Conservation (phyloP, 2,797 vertebrate genomes). For the Enteromius mattozi region DNA sequence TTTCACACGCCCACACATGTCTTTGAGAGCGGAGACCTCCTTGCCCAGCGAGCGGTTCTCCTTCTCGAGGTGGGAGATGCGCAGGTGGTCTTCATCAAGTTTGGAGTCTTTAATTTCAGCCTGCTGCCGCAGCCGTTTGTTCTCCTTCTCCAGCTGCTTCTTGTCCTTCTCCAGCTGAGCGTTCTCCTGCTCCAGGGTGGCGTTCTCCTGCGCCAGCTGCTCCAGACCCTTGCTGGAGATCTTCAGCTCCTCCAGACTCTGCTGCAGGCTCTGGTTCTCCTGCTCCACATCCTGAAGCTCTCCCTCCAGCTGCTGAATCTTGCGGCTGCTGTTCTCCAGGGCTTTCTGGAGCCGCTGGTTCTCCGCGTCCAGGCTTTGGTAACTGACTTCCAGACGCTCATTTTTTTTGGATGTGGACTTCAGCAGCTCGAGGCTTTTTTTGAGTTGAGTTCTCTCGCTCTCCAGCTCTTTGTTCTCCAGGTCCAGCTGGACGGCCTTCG, state of each 20-base stretch:
- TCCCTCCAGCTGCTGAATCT: conserved; percentile 93
- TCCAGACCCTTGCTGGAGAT: conserved; percentile 96
- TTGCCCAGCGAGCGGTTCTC: conserved; percentile 93
- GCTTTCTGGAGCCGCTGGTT: conserved; percentile 97
- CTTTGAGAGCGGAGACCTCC: conserved; percentile 90
- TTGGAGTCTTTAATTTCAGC: conserved; percentile 94
- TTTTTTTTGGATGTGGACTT: conserved; percentile 94
- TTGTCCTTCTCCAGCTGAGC: conserved; percentile 96
- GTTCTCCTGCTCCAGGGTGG: conserved; percentile 91
- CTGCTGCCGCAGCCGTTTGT: conserved; percentile 94
- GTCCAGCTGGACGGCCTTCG: conserved; percentile 90
- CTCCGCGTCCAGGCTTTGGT: conserved; percentile 95
- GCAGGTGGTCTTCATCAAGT: conserved; percentile 90
- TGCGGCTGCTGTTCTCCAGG: conserved; percentile 95
- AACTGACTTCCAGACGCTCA: conserved; percentile 94
- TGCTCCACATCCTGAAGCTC: conserved; percentile 92
- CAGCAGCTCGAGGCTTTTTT: conserved; percentile 91
- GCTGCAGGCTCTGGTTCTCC: conserved; percentile 93
- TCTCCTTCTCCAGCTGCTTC: conserved; percentile 97
- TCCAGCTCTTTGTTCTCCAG: conserved; percentile 94
- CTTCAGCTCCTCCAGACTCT: conserved; percentile 93
- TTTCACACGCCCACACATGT: conserved; percentile 88
- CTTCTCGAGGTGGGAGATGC: conserved; percentile 89
- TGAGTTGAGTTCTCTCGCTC: conserved; percentile 90
- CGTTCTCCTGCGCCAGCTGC: conserved; percentile 95